Evolutionary conservation across 1,140 invertebrate species (phyloP), one percentile per base, ranked within the genome.

Genomic region (Reticulitermes speratus): DNA sequence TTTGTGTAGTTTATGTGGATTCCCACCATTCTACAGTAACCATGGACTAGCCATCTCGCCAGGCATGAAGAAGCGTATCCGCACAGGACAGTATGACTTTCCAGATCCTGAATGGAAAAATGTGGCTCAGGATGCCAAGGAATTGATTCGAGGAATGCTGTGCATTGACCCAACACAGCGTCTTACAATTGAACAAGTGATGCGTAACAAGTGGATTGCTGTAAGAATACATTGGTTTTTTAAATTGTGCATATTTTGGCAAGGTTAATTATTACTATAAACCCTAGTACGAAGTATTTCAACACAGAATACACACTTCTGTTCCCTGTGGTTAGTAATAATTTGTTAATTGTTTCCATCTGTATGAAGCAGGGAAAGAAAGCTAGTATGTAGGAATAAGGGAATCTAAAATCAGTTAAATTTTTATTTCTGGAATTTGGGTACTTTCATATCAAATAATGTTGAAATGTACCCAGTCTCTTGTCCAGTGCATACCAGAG

Each of bases 31-130:
- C 92, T 99, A 99, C 91, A 98, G 97, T 90, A 98, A 98, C 91
- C 97, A 99, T 89, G 98, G 98, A 0, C 92, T 98, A 52, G 97
- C 98, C 14, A 99, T 99, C 89, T 99, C 98, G 48, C 98, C 99
- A 0, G 98, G 99, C n/a, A 99, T 99, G 99, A 99, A 99, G 91
- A 98, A 97, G 91, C 93, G 98, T 85, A 99, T 99, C 89, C 93
- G 97, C 87, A 95, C 97, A 83, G 98, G 98, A 11, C 97, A 99
- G 90, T 99, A 99, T 90, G 97, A 98, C 89, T 99, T 99, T 90
- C 98, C 98, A 0, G 95, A 96, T 88, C 97, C 98, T 0, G 99
- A 99, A 91, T 99, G 98, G 98, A 94, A 95, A 86, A 95, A 97
- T 89, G 98, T 99, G 0, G 99, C 97, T 81, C 92, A 95, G 86